Evolutionary conservation across 2,888 invertebrate species (phyloP).

Genomic region (Clistopyga incitator): DNA sequence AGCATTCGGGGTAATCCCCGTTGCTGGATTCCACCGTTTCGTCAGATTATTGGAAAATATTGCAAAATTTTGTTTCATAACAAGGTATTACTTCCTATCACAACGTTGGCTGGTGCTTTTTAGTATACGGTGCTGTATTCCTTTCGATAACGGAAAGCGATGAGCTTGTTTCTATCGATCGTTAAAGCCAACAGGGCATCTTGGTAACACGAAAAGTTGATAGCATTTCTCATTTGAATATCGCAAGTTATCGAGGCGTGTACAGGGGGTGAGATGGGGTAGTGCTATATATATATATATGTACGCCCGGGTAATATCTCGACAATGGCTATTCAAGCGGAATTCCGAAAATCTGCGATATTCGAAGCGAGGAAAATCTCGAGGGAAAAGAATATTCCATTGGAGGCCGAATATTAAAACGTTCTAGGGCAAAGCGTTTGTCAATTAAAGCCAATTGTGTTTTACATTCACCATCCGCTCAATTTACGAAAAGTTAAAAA

Average conservation of each 20-base stretch:
- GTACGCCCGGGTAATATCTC: background rate
- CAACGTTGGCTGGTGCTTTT: background rate
- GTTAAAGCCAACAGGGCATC: constrained; percentile 40
- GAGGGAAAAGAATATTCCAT: background rate
- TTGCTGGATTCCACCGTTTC: background rate
- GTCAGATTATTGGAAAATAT: constrained; percentile 19
- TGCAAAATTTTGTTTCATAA: constrained; percentile 2
- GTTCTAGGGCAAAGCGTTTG: background rate
- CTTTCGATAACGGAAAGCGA: constrained; percentile 30
- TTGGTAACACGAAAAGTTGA: constrained; percentile 22
- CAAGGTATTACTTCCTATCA: background rate
- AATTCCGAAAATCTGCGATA: constrained; percentile 27
- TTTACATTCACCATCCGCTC: background rate
- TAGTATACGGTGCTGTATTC: background rate
- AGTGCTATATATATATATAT: background rate
- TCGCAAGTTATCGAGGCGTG: constrained; percentile 15
- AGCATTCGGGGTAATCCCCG: background rate
- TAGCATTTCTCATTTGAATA: constrained; percentile 43
- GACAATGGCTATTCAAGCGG: constrained; percentile 34
- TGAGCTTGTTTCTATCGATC: constrained; percentile 39
- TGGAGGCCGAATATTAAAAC: constrained; percentile 18
- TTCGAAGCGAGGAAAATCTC: constrained; percentile 11
- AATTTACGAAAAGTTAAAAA: background rate
- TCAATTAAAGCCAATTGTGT: background rate
- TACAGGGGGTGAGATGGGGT: background rate